Evolutionary conservation across 2,888 invertebrate species (phyloP).

Genomic region (Pseudeuparius sepicola): DNA sequence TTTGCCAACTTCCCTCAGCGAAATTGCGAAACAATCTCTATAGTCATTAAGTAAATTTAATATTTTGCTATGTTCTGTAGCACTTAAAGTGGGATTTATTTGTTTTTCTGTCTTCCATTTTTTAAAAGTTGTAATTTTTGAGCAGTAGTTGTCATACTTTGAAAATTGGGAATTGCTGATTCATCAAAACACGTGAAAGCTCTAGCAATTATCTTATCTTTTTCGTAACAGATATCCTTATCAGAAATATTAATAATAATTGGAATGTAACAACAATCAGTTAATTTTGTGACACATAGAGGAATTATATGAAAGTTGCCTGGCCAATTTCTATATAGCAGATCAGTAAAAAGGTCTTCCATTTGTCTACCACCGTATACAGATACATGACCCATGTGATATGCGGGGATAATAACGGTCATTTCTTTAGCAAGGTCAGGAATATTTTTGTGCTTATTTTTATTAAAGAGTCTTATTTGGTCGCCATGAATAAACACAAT

Average conservation of each 20-base stretch:
- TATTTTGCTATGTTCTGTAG: constrained; percentile 4
- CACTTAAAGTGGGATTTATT: no score
- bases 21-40: constrained; percentile 18
- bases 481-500: constrained; percentile 14
- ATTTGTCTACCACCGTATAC: constrained; percentile 6
- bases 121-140: no score
- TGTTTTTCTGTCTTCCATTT: no score
- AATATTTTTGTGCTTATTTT: constrained; percentile 10
- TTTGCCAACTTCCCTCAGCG: constrained; percentile 15
- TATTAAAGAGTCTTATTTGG: constrained; percentile 16
- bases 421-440: constrained; percentile 11
- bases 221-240: no score
- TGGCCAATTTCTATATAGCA: constrained; percentile 13
- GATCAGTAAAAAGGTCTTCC: constrained; percentile 13
- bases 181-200: constrained; percentile 13
- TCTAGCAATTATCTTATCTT: constrained; percentile 13
- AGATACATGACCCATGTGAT: constrained; percentile 15
- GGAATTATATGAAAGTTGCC: constrained; percentile 14
- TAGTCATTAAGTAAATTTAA: constrained; percentile 16
- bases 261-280: constrained; percentile 8
- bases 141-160: no score
- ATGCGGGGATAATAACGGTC: constrained; percentile 14
- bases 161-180: no score
- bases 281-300: constrained; percentile 13
- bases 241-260: no score